Evolutionary conservation across 2,113 vertebrate species (phyloP).

Genomic region (Tichodroma muraria): DNA sequence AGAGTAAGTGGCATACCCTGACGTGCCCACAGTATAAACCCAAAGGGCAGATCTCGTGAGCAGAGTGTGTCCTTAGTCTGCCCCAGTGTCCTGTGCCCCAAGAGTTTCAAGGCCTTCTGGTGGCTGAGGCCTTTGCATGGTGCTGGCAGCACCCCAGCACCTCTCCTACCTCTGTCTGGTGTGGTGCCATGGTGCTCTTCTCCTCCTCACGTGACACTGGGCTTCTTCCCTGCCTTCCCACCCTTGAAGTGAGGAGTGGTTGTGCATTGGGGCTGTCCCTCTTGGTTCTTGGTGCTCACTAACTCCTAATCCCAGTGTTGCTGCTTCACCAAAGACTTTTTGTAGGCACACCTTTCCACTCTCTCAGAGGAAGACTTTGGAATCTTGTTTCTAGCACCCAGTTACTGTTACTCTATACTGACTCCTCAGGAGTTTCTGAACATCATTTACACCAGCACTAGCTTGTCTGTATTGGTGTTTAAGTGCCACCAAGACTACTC

Average conservation of each 20-base stretch:
- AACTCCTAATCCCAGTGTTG: neutral
- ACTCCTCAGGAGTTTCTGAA: neutral
- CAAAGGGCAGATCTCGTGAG: neutral
- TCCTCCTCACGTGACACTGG: neutral
- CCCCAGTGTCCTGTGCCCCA: neutral
- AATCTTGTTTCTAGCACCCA: neutral
- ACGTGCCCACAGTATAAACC: neutral
- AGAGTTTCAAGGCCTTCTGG: neutral
- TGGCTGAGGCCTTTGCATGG: fast-evolving
- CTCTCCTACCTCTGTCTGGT: neutral
- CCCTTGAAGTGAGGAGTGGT: neutral
- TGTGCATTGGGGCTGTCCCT: neutral
- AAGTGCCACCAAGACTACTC: neutral
- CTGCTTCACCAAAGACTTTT: neutral
- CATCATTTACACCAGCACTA: neutral
- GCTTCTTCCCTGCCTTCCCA: neutral
- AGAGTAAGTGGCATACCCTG: neutral
- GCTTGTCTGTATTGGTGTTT: neutral
- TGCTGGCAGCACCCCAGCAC: neutral
- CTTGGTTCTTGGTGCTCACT: neutral
- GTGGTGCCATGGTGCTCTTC: fast-evolving
- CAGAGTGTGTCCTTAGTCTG: neutral
- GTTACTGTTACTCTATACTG: neutral
- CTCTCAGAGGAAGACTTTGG: neutral
- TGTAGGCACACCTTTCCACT: neutral